Evolutionary conservation across 2,113 vertebrate species (phyloP).

Genomic region (Poicephalus meyeri): DNA sequence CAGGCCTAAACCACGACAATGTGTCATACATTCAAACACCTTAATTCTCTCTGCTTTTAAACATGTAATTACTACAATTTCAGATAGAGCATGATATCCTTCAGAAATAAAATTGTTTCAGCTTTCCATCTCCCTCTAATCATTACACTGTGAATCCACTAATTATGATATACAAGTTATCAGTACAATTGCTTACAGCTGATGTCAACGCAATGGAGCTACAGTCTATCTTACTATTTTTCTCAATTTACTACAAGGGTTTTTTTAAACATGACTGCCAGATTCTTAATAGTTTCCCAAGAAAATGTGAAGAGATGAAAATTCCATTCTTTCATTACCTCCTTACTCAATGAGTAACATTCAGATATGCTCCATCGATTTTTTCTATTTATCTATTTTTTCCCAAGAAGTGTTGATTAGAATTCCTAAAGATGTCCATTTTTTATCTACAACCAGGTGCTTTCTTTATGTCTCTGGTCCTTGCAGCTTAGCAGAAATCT

Average conservation of each 20-base stretch:
- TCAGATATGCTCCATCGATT: background rate
- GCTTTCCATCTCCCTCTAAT: background rate
- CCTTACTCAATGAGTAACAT: background rate
- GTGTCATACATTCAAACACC: background rate
- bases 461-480: background rate
- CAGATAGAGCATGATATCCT: background rate
- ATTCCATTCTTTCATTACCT: background rate
- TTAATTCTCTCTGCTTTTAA: background rate
- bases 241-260: accelerated
- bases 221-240: background rate
- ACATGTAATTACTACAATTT: background rate
- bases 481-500: background rate
- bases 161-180: background rate
- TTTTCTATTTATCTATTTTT: background rate
- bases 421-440: background rate
- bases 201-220: background rate
- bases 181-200: background rate
- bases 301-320: background rate
- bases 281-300: background rate
- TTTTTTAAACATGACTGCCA: background rate
- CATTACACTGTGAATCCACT: background rate
- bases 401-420: background rate
- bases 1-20: too few species aligned
- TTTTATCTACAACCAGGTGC: background rate
- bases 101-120: background rate